Base-by-base conservation (phyloP, 2,888 invertebrate genomes). In the Rhingia campestris region DNA sequence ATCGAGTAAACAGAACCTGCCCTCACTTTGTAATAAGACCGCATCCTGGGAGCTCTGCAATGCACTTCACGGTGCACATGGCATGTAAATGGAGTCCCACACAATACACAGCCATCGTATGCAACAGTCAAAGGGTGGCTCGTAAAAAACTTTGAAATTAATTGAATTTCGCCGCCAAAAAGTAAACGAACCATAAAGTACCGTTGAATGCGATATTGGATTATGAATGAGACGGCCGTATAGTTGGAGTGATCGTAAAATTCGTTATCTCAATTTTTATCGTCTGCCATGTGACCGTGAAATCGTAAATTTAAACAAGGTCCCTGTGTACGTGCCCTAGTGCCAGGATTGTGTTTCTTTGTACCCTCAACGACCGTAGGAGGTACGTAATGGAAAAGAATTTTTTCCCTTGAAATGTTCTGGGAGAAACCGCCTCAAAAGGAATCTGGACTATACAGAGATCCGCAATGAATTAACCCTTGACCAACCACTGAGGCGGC, bases 281-380 rank as follows among this genome's bases (percentile, higher is more conserved):
- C 51, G 51, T 32, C 59, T 39, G 6, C 22, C 66, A 72, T 63
- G 66, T 81, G 72, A 66, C 77, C 77, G 73, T 82, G 81, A 77
- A 77, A 77, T 82, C 61, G 73, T 77, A 67, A 81, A 81, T 63
- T 75, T 61, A 56, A 30, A 33, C 66, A 9, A 53, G 37, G 49
- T 22, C 30, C 33, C 53, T 41, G 22, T 22, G 22, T 47, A 32
- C 35, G 35, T 35, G 47, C 43, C 32, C 33, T 47, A 35, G 73
- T 10, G 47, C 10, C 47, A 56, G 80, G 54, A 67, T 47, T 53
- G 12, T n/a, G 45, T 4, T 41, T 22, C 54, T 14, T 14, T 14
- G 10, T 14, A 43, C 39, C 39, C 37, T 22, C 4, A n/a, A 37
- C 37, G 30, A 32, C 10, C 59, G 12, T 3, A 39, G 47, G 47